A percentile compares a stretch with the other conserved stretches of the same genome.
These are phyloP conservation scores for Cochlearius cochlearius DNA, from an alignment of 2,113 vertebrate species.

Conservation along the genomic window DNA sequence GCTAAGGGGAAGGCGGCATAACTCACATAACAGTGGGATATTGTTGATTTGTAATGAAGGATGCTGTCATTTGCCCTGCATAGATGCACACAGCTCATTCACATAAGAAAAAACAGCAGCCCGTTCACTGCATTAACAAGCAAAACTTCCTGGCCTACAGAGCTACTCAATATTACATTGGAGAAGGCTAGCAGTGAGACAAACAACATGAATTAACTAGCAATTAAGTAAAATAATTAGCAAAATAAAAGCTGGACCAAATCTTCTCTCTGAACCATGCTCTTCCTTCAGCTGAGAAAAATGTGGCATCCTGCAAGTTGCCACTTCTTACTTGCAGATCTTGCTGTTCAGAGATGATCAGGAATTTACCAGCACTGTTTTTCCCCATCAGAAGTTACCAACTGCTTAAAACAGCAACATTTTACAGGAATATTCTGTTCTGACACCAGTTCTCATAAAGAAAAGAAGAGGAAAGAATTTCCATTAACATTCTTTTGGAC, in stretches of 20 bases:
- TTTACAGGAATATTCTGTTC: background rate
- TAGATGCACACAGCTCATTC: rapidly evolving
- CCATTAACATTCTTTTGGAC: background rate
- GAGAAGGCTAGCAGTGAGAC: background rate
- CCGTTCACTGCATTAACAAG: background rate
- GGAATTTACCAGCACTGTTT: background rate
- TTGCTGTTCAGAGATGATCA: background rate
- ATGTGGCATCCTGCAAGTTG: rapidly evolving
- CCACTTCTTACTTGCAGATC: background rate
- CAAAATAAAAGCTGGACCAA: background rate
- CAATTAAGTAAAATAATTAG: background rate
- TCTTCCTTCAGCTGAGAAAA: background rate
- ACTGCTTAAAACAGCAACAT: background rate
- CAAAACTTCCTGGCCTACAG: background rate
- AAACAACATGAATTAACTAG: background rate
- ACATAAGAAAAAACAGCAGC: background rate
- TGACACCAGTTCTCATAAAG: background rate
- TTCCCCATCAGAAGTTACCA: background rate
- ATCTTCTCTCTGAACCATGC: background rate
- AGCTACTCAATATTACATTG: background rate
- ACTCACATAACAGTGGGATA: background rate
- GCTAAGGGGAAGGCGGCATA: background rate
- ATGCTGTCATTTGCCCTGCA: background rate
- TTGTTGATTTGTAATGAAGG: background rate
- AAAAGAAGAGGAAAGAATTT: background rate